Evolutionary conservation across 2,113 vertebrate species (phyloP), one percentile per base, ranked within the genome.

Genomic region (Lagopus muta): DNA sequence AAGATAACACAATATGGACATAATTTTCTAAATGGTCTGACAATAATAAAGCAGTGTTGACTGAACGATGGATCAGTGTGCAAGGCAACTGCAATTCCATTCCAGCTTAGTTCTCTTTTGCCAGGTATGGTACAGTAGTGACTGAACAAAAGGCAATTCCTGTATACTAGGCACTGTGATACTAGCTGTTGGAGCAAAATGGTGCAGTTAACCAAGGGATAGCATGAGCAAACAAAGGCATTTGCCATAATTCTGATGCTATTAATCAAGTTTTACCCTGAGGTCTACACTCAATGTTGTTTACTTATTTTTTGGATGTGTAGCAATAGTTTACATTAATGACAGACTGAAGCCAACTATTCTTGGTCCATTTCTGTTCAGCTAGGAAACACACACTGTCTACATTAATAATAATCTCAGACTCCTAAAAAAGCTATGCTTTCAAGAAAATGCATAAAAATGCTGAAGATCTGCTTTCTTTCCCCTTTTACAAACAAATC

Each of bases 61-160:
- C 73, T 77, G 74, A 91, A 86, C 60, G 92, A 79, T 40, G 85
- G 74, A 34, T 82, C 73, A 90, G 57, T 79, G 73, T 91, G 38
- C 76, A 60, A 60, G 57, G 60, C 1, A 8, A 70, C 30, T 48
- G 32, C 72, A 88, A n/a, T 25, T 73, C 52, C 17, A 16, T 50
- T 55, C 34, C 50, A 34, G 25, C 36, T 64, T 48, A 61, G 22
- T 13, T 93, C 74, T 64, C 40, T 70, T 65, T 92, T 80, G 67
- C 45, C 62, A 92, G 50, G 24, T 84, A 30, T 65, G 20, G 73
- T 55, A 61, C 6, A 80, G 62, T 57, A 82, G 16, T 74, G 67
- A 92, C 83, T 69, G 74, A 89, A 76, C 20, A 83, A 83, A 92
- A 92, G 91, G 67, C 34, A 74, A 74, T 89, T 88, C 75, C 40